A percentile compares a stretch with the other conserved stretches of the same genome.
Conservation (phyloP, 2,888 invertebrate genomes). For the Drosophila planitibia region DNA sequence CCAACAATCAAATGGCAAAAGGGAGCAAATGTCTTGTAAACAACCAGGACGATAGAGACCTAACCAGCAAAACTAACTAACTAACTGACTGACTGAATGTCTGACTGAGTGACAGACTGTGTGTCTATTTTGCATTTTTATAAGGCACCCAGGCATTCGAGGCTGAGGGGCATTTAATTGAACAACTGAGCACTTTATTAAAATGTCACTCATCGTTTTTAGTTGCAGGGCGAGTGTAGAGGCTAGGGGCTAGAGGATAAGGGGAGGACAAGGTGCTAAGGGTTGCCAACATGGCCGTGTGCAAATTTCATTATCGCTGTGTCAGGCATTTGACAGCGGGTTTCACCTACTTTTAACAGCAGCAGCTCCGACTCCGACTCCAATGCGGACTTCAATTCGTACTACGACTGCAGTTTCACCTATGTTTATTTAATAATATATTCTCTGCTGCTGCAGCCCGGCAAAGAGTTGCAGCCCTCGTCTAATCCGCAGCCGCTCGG, state of each 20-base stretch:
- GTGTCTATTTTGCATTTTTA: slow-evolving; percentile 61
- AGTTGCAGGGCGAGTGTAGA: slow-evolving; percentile 7
- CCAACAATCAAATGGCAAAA: slow-evolving; percentile 16
- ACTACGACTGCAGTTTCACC: slow-evolving; percentile 5
- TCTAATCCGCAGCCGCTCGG: slow-evolving; percentile 44
- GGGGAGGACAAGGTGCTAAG: not conserved
- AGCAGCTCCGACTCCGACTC: slow-evolving; percentile 12
- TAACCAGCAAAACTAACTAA: slow-evolving; percentile 28
- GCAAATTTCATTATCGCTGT: slow-evolving; percentile 77
- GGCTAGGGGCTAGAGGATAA: too few species aligned
- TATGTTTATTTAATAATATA: slow-evolving; percentile 18
- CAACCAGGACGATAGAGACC: slow-evolving; percentile 17
- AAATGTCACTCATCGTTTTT: slow-evolving; percentile 77
- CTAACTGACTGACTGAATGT: slow-evolving; percentile 19
- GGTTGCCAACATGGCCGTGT: slow-evolving; percentile 53
- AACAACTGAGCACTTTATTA: slow-evolving; percentile 80
- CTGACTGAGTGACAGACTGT: slow-evolving; percentile 18
- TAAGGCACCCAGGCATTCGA: slow-evolving; percentile 24
- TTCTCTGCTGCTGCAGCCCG: slow-evolving; percentile 29
- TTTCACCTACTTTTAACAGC: slow-evolving; percentile 76
- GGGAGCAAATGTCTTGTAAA: slow-evolving; percentile 4
- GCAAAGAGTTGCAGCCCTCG: slow-evolving; percentile 20
- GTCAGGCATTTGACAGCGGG: slow-evolving; percentile 75
- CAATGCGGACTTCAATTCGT: slow-evolving; percentile 14
- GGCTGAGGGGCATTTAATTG: slow-evolving; percentile 68